These are phyloP conservation scores for Pagrus major DNA, from an alignment of 2,113 vertebrate species.

Conservation along the genomic window DNA sequence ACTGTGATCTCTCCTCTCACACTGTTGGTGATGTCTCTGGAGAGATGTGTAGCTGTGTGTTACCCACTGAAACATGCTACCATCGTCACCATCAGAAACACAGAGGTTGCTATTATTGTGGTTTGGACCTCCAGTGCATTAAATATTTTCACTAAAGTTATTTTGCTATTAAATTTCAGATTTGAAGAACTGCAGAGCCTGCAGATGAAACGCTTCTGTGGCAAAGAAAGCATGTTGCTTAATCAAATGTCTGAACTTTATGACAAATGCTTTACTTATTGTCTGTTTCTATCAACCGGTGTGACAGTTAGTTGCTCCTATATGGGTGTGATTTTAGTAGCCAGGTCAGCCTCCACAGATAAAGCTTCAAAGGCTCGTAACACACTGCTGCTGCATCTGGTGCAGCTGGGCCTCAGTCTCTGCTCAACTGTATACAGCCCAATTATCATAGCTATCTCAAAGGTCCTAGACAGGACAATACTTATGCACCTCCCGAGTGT, in stretches of 20 bases:
- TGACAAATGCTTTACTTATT: slow-evolving; percentile 30
- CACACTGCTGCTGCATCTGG: too few relatives aligned
- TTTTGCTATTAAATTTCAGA: slow-evolving; percentile 11
- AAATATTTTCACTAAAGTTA: background rate
- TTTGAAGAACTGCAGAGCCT: slow-evolving; percentile 6
- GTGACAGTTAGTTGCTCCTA: slow-evolving; percentile 59
- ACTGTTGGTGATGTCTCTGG: slow-evolving; percentile 76
- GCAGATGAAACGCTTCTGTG: slow-evolving; percentile 43
- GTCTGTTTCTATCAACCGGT: slow-evolving; percentile 64
- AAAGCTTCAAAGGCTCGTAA: too few relatives aligned
- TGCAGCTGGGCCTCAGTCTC: too few relatives aligned
- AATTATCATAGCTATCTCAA: background rate
- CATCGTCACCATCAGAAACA: slow-evolving; percentile 70
- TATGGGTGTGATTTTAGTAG: slow-evolving; percentile 65
- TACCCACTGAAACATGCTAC: slow-evolving; percentile 71
- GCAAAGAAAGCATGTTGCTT: background rate
- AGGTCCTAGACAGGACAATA: rapidly evolving
- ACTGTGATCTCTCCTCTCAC: slow-evolving; percentile 62
- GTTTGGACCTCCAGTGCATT: slow-evolving; percentile 62
- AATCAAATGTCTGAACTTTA: background rate
- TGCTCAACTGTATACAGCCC: background rate
- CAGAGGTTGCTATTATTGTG: slow-evolving; percentile 30
- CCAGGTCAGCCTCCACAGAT: slow-evolving; percentile 67
- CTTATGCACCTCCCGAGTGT: slow-evolving; percentile 30
- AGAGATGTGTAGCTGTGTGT: slow-evolving; percentile 78